Percentiles rank a stretch among this genome's conserved stretches.
Conservation (phyloP, 2,113 vertebrate species). For the Pyxicephalus adspersus region DNA sequence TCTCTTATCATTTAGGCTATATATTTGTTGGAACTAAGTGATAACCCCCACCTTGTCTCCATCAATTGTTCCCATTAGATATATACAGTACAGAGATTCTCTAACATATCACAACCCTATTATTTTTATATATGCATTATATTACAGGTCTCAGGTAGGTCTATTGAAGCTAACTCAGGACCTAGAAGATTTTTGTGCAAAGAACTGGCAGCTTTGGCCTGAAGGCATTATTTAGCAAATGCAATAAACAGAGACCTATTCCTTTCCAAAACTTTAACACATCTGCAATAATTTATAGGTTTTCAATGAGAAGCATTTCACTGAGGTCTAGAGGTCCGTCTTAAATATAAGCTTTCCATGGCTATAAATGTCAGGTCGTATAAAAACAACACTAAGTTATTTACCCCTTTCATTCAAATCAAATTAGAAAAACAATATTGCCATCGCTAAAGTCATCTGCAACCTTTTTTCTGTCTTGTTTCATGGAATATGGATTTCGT, state of each 20-base stretch:
- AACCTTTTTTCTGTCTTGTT: background rate
- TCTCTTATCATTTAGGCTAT: too few relatives aligned
- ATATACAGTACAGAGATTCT: too few relatives aligned
- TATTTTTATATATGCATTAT: too few relatives aligned
- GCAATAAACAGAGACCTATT: background rate
- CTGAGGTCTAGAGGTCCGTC: background rate
- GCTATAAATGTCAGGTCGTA: slow-evolving; percentile 19
- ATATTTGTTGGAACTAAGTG: too few relatives aligned
- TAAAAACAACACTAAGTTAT: background rate
- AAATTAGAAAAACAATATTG: background rate
- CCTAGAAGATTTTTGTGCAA: too few relatives aligned
- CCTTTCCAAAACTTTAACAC: background rate
- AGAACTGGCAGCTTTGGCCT: too few relatives aligned
- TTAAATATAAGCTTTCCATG: background rate
- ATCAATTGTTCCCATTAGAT: too few relatives aligned
- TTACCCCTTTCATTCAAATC: slow-evolving; percentile 2
- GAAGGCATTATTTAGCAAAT: too few relatives aligned
- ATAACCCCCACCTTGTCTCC: too few relatives aligned
- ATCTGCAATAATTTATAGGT: slow-evolving; percentile 16
- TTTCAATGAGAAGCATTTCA: background rate
- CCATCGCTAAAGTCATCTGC: background rate
- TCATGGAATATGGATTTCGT: background rate
- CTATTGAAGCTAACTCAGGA: too few relatives aligned
- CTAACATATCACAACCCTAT: too few relatives aligned
- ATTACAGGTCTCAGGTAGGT: too few relatives aligned